These are phyloP conservation scores for Drosophila carrolli DNA, from an alignment of 1,140 invertebrate genomes.

Conservation along the genomic window DNA sequence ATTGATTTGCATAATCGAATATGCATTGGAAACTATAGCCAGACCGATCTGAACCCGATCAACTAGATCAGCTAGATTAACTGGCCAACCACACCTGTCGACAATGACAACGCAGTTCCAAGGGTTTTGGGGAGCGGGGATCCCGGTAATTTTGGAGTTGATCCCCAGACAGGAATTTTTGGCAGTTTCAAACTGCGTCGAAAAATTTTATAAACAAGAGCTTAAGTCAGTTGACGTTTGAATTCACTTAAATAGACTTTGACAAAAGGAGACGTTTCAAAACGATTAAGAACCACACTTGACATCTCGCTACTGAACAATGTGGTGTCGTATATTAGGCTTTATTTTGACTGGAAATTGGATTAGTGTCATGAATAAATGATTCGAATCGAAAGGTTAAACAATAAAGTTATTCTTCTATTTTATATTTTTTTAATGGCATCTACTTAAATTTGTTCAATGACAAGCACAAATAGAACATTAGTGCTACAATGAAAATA, in stretches of 20 bases:
- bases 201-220: not conserved
- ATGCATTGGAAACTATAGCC: constrained; percentile 14
- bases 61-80: constrained; percentile 13
- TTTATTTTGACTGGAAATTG: constrained; percentile 6
- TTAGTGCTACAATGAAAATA: not conserved
- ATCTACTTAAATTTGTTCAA: too few species aligned
- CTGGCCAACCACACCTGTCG: constrained; percentile 5
- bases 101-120: constrained; percentile 18
- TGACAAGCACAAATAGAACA: not conserved
- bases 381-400: not conserved
- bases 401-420: not conserved
- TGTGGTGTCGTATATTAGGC: not conserved
- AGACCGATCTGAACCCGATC: constrained; percentile 1
- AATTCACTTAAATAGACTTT: not conserved
- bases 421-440: not conserved
- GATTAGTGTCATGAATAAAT: not conserved
- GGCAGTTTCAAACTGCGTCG: not conserved
- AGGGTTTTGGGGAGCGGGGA: not conserved
- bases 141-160: constrained; percentile 6
- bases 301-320: not conserved
- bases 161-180: constrained; percentile 5
- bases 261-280: not conserved
- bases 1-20: constrained; percentile 24
- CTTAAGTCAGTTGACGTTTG: not conserved
- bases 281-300: not conserved